A percentile compares a stretch with the other conserved stretches of the same genome.
Evolutionary conservation across 2,113 vertebrate species (phyloP).

Genomic region (Sciurus niger): DNA sequence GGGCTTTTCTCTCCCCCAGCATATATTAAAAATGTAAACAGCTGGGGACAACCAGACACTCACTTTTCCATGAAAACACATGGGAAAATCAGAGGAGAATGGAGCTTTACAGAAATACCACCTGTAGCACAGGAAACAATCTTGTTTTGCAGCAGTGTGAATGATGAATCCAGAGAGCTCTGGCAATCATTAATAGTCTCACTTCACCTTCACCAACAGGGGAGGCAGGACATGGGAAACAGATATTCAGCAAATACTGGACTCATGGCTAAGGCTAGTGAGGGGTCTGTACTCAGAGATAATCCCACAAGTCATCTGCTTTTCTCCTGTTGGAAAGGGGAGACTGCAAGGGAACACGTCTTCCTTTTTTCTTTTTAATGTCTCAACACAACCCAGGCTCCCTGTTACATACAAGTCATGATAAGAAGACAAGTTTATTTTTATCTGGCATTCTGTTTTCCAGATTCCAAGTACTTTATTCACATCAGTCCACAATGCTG

Average conservation of each 20-base stretch:
- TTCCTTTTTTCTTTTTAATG: not conserved
- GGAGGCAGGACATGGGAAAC: conserved; percentile 24
- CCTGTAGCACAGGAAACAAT: conserved; percentile 52
- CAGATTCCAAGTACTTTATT: not conserved
- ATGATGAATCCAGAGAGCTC: conserved; percentile 1
- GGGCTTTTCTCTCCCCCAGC: not conserved
- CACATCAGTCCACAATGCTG: not conserved
- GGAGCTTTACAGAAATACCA: conserved; percentile 47
- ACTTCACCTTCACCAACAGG: not conserved
- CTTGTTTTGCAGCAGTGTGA: conserved; percentile 3
- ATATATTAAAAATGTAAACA: conserved; percentile 38
- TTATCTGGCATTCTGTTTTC: not conserved
- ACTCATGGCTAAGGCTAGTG: not conserved
- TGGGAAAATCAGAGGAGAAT: conserved; percentile 45
- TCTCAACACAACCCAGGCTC: not conserved
- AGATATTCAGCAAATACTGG: conserved; percentile 46
- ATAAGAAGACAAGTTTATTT: not conserved
- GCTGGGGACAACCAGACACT: conserved; percentile 11
- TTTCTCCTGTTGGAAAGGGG: not conserved
- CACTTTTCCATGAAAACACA: conserved; percentile 56
- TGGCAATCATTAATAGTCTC: conserved; percentile 32
- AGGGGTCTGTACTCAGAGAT: not conserved
- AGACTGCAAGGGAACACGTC: not conserved
- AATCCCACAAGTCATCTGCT: not conserved
- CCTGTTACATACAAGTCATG: not conserved